Evolutionary conservation across 2,113 vertebrate species (phyloP).

Genomic region (Ctenomys sociabilis): DNA sequence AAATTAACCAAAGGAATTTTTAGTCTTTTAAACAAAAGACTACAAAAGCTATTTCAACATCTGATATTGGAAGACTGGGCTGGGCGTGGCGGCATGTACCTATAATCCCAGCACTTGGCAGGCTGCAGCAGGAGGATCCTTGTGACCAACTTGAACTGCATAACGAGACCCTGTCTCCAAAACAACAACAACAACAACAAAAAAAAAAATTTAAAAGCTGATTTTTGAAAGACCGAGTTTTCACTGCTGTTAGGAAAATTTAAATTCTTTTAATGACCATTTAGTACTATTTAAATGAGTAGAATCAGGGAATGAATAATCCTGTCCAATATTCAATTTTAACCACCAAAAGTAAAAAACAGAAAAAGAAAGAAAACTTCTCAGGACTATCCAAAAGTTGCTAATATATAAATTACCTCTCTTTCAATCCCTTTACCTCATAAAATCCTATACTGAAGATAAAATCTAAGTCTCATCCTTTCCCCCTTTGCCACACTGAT

Average conservation of each 20-base stretch:
- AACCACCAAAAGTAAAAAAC: neutral
- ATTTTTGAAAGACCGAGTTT: slow-evolving; percentile 7
- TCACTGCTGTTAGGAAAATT: slow-evolving; percentile 15
- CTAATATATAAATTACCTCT: slow-evolving; percentile 3
- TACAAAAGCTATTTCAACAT: slow-evolving; percentile 34
- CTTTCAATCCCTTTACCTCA: neutral
- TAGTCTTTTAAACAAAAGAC: slow-evolving; percentile 53
- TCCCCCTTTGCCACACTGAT: neutral
- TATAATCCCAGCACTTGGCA: no score
- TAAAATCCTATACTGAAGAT: slow-evolving; percentile 46
- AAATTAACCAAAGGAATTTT: slow-evolving; percentile 48
- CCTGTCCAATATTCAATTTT: neutral
- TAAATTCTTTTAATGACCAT: slow-evolving; percentile 45
- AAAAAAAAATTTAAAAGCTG: slow-evolving; percentile 42
- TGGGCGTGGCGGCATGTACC: no score
- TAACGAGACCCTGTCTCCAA: no score
- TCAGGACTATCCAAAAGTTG: neutral
- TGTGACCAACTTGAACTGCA: no score
- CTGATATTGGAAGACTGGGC: no score
- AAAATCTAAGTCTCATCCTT: neutral
- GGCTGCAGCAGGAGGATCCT: no score
- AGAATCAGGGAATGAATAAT: neutral
- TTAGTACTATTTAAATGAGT: neutral
- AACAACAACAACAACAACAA: no score
- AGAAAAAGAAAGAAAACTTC: neutral